phyloP scores from a whole-genome alignment of 2,113 vertebrate species.

The Cyphomyrus plagiostoma region DNA sequence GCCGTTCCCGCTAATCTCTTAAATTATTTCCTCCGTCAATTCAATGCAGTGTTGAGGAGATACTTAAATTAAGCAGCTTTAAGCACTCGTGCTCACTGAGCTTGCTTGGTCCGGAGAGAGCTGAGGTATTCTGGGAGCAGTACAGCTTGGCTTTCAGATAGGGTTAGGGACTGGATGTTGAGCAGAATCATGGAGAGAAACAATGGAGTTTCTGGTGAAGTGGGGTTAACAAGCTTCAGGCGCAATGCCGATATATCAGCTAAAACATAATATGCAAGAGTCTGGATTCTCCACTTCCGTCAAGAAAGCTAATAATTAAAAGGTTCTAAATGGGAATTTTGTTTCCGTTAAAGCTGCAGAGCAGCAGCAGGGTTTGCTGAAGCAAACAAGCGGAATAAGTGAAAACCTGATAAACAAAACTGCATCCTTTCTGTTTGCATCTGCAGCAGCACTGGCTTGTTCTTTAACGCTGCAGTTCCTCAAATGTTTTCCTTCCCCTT shows the following conservation, averaged over 20 bases:
- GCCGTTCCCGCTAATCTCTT: slow-evolving; percentile 24
- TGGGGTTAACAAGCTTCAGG: not conserved
- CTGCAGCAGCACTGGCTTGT: not conserved
- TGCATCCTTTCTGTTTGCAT: not conserved
- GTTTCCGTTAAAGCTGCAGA: not conserved
- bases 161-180: not conserved
- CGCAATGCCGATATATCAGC: not conserved
- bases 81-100: not conserved
- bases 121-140: not conserved
- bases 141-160: not conserved
- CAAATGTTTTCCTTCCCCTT: not conserved
- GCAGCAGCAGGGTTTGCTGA: not conserved
- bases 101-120: not conserved
- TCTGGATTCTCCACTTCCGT: not conserved
- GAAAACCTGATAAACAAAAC: not conserved
- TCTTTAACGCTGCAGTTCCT: not conserved
- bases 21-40: slow-evolving; percentile 17
- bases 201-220: not conserved
- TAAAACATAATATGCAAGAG: not conserved
- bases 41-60: slow-evolving; percentile 18
- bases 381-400: not conserved
- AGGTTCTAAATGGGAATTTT: not conserved
- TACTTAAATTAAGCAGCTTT: slow-evolving; percentile 14
- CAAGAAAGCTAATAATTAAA: not conserved
- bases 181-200: not conserved